Percentiles rank a stretch among this genome's conserved stretches.
Evolutionary conservation across 1,140 invertebrate species (phyloP).

Genomic region (Laupala kohalensis): DNA sequence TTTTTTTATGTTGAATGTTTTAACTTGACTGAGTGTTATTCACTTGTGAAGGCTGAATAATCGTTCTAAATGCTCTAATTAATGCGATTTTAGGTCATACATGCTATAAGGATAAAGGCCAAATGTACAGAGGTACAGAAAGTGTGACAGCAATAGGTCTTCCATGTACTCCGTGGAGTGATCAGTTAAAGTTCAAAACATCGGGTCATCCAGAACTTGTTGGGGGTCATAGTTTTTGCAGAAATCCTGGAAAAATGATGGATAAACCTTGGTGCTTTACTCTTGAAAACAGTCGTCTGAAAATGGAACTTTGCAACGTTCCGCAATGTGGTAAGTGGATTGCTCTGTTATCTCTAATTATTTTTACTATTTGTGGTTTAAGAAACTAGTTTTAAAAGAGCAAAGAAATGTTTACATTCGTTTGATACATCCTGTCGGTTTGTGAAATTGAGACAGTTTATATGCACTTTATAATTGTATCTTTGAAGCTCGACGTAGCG

Average conservation of each 20-base stretch:
- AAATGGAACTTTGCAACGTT: constrained; percentile 68
- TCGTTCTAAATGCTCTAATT: not conserved
- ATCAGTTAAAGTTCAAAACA: constrained; percentile 56
- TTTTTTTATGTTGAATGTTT: no score
- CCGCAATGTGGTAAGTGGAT: constrained; percentile 57
- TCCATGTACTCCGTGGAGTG: constrained; percentile 71
- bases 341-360: not conserved
- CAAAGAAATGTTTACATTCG: no score
- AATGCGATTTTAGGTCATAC: constrained; percentile 42
- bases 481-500: no score
- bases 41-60: no score
- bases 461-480: no score
- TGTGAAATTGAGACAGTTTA: no score
- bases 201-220: constrained; percentile 69
- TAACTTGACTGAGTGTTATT: no score
- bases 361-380: no score
- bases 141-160: constrained; percentile 55
- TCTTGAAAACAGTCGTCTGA: constrained; percentile 44
- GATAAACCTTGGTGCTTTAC: constrained; percentile 84
- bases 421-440: no score
- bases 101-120: constrained; percentile 76
- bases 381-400: no score
- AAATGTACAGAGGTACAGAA: constrained; percentile 64
- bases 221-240: constrained; percentile 79
- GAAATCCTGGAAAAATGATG: constrained; percentile 73